Percentiles rank a stretch among this genome's conserved stretches.
Evolutionary conservation across 2,797 vertebrate species (phyloP).

Genomic region (Takifugu ocellatus): DNA sequence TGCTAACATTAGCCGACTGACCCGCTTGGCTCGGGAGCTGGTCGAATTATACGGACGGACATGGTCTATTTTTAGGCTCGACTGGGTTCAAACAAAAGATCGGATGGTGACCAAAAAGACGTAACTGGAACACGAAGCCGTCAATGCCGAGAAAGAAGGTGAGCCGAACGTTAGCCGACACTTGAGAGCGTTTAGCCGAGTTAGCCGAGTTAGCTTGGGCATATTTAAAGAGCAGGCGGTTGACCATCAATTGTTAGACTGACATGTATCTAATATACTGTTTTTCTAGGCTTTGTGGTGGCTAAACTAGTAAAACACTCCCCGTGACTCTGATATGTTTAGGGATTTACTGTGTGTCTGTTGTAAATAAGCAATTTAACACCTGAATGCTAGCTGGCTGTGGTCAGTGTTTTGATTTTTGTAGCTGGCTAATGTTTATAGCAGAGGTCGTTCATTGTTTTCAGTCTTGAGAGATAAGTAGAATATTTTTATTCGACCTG

Average conservation of each 20-base stretch:
- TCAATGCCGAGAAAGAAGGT: conserved; percentile 63
- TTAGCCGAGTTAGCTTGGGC: conserved; percentile 45
- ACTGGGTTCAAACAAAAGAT: neutral
- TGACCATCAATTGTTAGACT: neutral
- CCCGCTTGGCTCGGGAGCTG: conserved; percentile 24
- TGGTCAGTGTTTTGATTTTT: conserved; percentile 7
- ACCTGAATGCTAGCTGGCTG: conserved; percentile 26
- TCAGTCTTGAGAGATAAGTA: neutral
- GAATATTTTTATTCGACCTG: conserved; percentile 12
- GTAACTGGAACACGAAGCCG: conserved; percentile 30
- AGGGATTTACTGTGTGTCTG: too few species aligned
- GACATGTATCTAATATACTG: neutral
- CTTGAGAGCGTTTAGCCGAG: conserved; percentile 26
- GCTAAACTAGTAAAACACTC: too few species aligned
- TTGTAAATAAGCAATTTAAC: neutral
- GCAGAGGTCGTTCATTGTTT: too few species aligned
- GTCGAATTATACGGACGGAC: conserved; percentile 4
- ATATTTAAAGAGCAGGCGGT: conserved; percentile 11
- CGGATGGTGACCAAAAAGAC: conserved; percentile 37
- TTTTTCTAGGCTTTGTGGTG: neutral
- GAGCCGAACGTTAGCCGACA: conserved; percentile 28
- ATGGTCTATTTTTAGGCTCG: conserved; percentile 9
- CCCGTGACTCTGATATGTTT: too few species aligned
- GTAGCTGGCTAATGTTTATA: conserved; percentile 1
- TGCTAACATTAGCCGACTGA: conserved; percentile 50